Evolutionary conservation across 1,140 invertebrate genomes (phyloP).

Genomic region (Drosophila albomicans): DNA sequence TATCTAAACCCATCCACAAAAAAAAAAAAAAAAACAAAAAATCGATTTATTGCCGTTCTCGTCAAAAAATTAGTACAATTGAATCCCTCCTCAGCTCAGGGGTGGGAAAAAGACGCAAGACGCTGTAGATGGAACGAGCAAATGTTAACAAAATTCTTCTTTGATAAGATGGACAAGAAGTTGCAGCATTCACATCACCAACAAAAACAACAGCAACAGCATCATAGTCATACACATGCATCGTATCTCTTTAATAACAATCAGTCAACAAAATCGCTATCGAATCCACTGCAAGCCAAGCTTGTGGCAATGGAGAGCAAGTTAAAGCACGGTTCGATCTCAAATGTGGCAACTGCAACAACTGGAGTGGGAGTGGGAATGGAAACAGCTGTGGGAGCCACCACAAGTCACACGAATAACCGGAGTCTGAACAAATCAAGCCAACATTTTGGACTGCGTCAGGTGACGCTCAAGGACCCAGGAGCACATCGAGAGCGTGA

Average conservation of each 20-base stretch:
- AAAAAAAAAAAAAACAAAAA: conserved; percentile 23
- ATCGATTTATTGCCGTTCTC: conserved; percentile 17
- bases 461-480: background rate
- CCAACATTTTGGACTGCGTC: background rate
- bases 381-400: background rate
- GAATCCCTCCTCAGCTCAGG: background rate
- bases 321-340: conserved; percentile 8
- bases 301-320: conserved; percentile 25
- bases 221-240: conserved; percentile 6
- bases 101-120: background rate
- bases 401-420: background rate
- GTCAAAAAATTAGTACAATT: background rate
- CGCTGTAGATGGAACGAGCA: conserved; percentile 55
- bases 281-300: conserved; percentile 31
- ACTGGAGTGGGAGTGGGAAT: background rate
- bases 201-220: background rate
- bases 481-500: background rate
- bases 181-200: conserved; percentile 29
- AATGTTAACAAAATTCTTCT: conserved; percentile 56
- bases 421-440: background rate
- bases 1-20: conserved; percentile 41
- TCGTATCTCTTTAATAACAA: conserved; percentile 15
- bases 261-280: conserved; percentile 1
- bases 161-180: conserved; percentile 67
- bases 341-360: conserved; percentile 10